Conservation (phyloP, 2,797 vertebrate genomes). For the Diplodus puntazzo region DNA sequence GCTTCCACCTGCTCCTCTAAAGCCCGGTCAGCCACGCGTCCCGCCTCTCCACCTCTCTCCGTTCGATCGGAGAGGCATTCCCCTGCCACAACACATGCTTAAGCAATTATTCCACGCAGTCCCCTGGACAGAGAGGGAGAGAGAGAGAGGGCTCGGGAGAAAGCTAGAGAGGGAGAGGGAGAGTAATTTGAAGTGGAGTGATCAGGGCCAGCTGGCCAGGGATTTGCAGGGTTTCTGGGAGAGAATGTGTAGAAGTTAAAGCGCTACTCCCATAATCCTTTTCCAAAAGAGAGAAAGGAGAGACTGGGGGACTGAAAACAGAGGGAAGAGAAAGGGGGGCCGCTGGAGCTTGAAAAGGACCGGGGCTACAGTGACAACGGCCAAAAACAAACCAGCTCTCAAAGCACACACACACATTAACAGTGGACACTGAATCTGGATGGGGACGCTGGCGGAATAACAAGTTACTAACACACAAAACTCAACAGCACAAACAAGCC, state of each 20-base stretch:
- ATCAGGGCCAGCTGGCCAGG: constrained; percentile 79
- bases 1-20: constrained; percentile 79
- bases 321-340: constrained; percentile 45
- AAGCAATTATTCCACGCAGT: constrained; percentile 83
- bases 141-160: constrained; percentile 47
- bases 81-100: constrained; percentile 82
- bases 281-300: constrained; percentile 69
- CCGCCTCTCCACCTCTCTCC: constrained; percentile 54
- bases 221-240: constrained; percentile 78
- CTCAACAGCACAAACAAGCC: constrained; percentile 22
- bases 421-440: constrained; percentile 41
- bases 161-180: constrained; percentile 28
- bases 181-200: constrained; percentile 71
- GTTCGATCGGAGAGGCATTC: constrained; percentile 67
- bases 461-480: constrained; percentile 50
- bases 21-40: constrained; percentile 66
- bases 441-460: constrained; percentile 65
- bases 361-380: constrained; percentile 71
- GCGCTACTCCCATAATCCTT: constrained; percentile 80
- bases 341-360: constrained; percentile 52
- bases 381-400: constrained; percentile 68
- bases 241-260: constrained; percentile 80
- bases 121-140: constrained; percentile 63
- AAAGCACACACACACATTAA: constrained; percentile 43
- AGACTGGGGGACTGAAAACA: constrained; percentile 54